Base-by-base conservation (phyloP, 2,113 vertebrate genomes). In the Toxotes chatareus region DNA sequence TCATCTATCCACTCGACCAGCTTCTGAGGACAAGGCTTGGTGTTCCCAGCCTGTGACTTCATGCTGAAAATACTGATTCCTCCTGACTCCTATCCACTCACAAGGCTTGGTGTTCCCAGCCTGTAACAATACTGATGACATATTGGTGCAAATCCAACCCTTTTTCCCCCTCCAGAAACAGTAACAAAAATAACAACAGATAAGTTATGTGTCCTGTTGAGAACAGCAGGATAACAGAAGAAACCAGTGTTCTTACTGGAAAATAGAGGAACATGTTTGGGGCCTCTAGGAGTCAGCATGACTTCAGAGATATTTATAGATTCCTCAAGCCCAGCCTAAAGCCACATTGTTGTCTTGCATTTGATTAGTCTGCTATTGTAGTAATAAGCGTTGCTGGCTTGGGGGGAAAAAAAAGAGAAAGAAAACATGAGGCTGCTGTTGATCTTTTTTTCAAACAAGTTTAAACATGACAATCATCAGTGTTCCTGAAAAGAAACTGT, bases 321-420 rank as follows among this genome's bases (percentile, higher is more conserved):
- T n/a, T 60, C 38, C 57, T 78, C 32, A 21, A 85, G 68, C 84
- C 80, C 86, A 76, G 84, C 84, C 89, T 88, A 80, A 85, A 78
- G 66, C 76, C 80, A 79, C 84, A 93, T 93, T 94, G 93, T 93
- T 88, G 89, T 82, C 85, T 79, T 69, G 87, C 66, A 88, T 85
- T 92, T 90, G 88, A 93, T 92, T 90, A 92, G 92, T 90, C 86
- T 86, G 74, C 92, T 73, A 86, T 88, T 90, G 87, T 92, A 84
- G 84, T 79, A 88, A 86, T 83, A 88, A 88, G 78, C 60, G 87
- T 71, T 6, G 56, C 42, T 65, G 63, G 61, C 40, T 61, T 59
- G 31, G 76, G 27, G 12, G 51, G 64, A 56, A 79, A 73, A 53
- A 42, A 67, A 76, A 47, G 31, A 69, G 68, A 71, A 36, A 36